These are phyloP conservation scores for Hymenopus coronatus DNA, from an alignment of 2,888 invertebrate species.

Conservation along the genomic window DNA sequence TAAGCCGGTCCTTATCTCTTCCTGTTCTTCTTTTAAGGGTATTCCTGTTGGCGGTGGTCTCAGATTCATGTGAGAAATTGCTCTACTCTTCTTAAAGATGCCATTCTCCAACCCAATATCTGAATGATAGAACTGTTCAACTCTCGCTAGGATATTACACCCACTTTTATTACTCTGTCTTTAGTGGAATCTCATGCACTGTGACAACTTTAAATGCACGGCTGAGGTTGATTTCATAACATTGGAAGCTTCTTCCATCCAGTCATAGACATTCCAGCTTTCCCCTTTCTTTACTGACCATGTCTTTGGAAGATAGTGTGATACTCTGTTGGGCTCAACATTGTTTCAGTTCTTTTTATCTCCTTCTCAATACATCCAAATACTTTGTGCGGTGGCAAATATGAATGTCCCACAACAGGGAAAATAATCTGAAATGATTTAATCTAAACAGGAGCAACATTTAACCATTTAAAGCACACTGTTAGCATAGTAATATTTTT, in stretches of 20 bases:
- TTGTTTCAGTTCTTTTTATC: background rate
- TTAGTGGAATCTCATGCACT: background rate
- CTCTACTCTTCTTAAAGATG: background rate
- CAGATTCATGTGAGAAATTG: background rate
- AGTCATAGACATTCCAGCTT: background rate
- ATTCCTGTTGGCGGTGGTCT: background rate
- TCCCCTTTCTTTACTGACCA: background rate
- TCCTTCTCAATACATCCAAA: background rate
- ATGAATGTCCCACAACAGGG: background rate
- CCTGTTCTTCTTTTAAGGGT: background rate
- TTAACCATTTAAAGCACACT: background rate
- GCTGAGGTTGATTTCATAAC: background rate
- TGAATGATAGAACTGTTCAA: background rate
- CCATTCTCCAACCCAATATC: background rate
- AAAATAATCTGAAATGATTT: background rate
- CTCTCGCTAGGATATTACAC: background rate
- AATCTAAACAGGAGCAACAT: background rate
- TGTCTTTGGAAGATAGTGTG: background rate
- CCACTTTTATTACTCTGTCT: background rate
- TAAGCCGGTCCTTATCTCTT: background rate
- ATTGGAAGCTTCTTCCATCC: background rate
- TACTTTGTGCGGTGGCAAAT: background rate
- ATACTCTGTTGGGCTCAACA: background rate
- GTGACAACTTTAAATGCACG: slow-evolving; percentile 6
- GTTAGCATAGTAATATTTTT: background rate